Percentiles rank a stretch among this genome's conserved stretches.
phyloP scores from a whole-genome alignment of 1,140 invertebrate species.

The Leptoteleia sp. region DNA sequence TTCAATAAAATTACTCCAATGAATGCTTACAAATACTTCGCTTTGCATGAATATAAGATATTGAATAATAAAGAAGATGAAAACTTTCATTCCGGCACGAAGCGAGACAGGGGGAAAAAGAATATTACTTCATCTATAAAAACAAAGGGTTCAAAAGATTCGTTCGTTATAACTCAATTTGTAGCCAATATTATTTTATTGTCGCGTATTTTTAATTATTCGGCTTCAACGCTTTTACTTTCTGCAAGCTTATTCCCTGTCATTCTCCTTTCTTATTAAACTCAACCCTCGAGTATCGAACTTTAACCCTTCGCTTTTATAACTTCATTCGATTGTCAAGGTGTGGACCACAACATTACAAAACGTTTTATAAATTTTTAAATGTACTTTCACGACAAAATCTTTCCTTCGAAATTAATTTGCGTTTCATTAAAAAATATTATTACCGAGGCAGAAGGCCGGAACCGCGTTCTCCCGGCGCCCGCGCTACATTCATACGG shows the following conservation, averaged over 20 bases:
- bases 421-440: slow-evolving; percentile 14
- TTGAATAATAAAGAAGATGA: slow-evolving; percentile 53
- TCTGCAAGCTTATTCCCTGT: slow-evolving; percentile 61
- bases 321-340: slow-evolving; percentile 71
- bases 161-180: slow-evolving; percentile 73
- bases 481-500: background rate
- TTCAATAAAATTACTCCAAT: slow-evolving; percentile 36
- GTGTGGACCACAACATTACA: slow-evolving; percentile 38
- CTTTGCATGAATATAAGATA: slow-evolving; percentile 24
- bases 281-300: slow-evolving; percentile 74
- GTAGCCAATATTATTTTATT: slow-evolving; percentile 80
- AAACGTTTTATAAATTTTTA: slow-evolving; percentile 47
- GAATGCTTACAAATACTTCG: slow-evolving; percentile 41
- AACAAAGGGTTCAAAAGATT: slow-evolving; percentile 63
- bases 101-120: slow-evolving; percentile 24
- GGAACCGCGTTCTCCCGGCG: too few species aligned
- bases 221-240: slow-evolving; percentile 71
- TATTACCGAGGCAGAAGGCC: slow-evolving; percentile 11
- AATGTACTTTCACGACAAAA: slow-evolving; percentile 17
- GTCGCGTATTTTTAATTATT: slow-evolving; percentile 79
- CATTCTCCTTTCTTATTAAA: slow-evolving; percentile 76
- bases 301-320: slow-evolving; percentile 74
- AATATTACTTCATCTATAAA: slow-evolving; percentile 76
- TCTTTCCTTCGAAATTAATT: slow-evolving; percentile 26
- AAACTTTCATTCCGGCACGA: slow-evolving; percentile 34